Conservation (phyloP, 2,888 invertebrate genomes). For the Crematogaster levior region DNA sequence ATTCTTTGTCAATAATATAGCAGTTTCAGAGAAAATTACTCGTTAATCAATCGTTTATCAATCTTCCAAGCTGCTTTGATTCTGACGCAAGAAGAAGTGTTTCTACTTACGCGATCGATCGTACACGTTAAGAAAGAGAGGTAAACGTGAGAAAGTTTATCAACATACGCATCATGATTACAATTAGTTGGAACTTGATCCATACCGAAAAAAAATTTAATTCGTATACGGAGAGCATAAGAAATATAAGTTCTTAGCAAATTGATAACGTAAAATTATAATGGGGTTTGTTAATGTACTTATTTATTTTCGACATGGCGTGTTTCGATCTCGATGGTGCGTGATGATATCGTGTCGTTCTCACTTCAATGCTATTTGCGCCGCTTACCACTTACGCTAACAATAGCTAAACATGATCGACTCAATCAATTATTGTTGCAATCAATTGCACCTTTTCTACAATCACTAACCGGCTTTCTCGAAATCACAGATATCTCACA, state of each 20-base stretch:
- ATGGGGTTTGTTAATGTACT: conserved; percentile 25
- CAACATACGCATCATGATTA: background rate
- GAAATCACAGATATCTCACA: conserved; percentile 65
- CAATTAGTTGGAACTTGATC: background rate
- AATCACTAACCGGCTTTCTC: background rate
- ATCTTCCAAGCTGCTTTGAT: background rate
- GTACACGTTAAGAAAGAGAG: conserved; percentile 7
- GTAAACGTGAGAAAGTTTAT: conserved; percentile 10
- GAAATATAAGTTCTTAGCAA: conserved; percentile 9
- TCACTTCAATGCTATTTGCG: background rate
- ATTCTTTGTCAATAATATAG: background rate
- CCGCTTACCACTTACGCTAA: background rate
- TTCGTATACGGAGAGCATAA: conserved; percentile 4
- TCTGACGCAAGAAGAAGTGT: background rate
- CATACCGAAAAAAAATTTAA: background rate
- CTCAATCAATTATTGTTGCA: background rate
- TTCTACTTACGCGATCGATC: background rate
- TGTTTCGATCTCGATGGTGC: background rate
- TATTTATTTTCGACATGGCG: conserved; percentile 35
- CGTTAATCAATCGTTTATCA: background rate
- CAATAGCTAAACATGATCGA: background rate
- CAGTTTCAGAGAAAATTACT: background rate
- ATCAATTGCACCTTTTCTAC: conserved; percentile 7
- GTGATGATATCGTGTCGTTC: background rate
- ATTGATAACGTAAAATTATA: conserved; percentile 4